These are phyloP conservation scores for Anoplophora glabripennis DNA, from an alignment of 1,140 invertebrate species.

Conservation along the genomic window DNA sequence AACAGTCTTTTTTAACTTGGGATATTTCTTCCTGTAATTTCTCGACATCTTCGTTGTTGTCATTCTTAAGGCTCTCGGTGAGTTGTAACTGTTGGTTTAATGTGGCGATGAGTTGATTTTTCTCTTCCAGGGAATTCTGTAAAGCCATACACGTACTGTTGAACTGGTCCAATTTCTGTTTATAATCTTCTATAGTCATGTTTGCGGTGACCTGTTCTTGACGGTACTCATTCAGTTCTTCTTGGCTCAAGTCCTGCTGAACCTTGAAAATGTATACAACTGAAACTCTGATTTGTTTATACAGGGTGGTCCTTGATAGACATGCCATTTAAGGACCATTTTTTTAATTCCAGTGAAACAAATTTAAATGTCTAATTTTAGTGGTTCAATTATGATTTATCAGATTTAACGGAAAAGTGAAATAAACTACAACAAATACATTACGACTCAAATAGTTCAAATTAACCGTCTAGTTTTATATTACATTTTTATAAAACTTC, in stretches of 20 bases:
- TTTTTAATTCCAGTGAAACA: no score
- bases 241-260: background rate
- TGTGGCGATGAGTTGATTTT: constrained; percentile 17
- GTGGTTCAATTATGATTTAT: no score
- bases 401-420: no score
- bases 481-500: no score
- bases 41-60: constrained; percentile 22
- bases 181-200: constrained; percentile 13
- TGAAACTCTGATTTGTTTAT: no score
- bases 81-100: constrained; percentile 19
- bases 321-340: no score
- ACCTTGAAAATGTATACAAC: no score
- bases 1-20: constrained; percentile 20
- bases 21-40: constrained; percentile 14
- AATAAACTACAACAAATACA: no score
- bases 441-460: no score
- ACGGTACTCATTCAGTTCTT: constrained; percentile 14
- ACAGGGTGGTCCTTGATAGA: no score
- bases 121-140: constrained; percentile 22
- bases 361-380: no score
- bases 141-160: constrained; percentile 8
- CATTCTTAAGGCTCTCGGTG: constrained; percentile 14
- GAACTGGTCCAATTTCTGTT: constrained; percentile 20
- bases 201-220: constrained; percentile 14
- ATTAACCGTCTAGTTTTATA: no score